A percentile compares a stretch with the other conserved stretches of the same genome.
phyloP scores from a whole-genome alignment of 2,888 invertebrate species.

The Pseudococcus jackbeardsleyi region DNA sequence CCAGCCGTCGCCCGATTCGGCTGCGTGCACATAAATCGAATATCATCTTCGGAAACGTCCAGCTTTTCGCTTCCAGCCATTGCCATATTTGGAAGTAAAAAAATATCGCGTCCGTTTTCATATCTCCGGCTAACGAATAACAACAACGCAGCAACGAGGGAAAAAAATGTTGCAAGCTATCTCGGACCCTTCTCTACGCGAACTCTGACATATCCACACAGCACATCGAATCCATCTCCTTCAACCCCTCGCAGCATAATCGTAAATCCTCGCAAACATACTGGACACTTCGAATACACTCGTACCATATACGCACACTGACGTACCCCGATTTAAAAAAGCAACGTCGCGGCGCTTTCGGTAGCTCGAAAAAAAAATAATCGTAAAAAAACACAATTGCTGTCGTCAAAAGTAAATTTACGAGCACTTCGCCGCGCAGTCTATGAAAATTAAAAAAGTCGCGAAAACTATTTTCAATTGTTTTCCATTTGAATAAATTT shows the following conservation, averaged over 20 bases:
- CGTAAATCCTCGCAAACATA: background rate
- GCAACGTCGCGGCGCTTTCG: background rate
- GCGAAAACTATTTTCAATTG: slow-evolving; percentile 47
- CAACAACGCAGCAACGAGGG: background rate
- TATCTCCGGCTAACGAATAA: background rate
- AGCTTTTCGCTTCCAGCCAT: background rate
- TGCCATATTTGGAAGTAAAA: background rate
- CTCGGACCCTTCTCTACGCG: background rate
- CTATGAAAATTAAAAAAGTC: slow-evolving; percentile 53
- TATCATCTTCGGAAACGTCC: slow-evolving; percentile 1
- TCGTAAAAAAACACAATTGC: slow-evolving; percentile 38
- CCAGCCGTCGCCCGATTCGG: background rate
- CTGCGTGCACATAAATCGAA: slow-evolving; percentile 13
- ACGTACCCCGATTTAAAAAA: background rate
- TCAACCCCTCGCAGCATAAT: slow-evolving; percentile 17
- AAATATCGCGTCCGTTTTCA: background rate
- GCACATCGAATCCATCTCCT: background rate
- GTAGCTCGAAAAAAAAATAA: background rate
- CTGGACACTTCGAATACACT: background rate
- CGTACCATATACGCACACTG: background rate
- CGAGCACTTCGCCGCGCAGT: slow-evolving; percentile 12
- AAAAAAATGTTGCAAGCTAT: background rate
- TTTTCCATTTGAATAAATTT: slow-evolving; percentile 55
- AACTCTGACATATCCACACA: background rate
- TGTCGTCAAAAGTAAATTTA: slow-evolving; percentile 48